A percentile compares a stretch with the other conserved stretches of the same genome.
Evolutionary conservation across 1,140 invertebrate species (phyloP).

Genomic region (Chironomus striatipennis): DNA sequence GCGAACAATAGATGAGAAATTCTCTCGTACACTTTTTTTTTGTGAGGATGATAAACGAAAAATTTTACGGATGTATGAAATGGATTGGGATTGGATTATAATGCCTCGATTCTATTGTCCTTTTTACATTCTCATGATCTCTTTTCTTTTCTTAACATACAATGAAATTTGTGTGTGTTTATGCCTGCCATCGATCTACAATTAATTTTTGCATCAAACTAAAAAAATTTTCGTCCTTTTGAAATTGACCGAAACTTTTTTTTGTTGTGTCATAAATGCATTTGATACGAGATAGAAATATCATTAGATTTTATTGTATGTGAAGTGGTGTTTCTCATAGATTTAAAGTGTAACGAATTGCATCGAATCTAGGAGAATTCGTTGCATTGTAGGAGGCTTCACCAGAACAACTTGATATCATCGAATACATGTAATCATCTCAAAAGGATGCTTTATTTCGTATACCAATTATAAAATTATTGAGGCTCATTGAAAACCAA

Average conservation of each 20-base stretch:
- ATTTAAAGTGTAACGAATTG: neutral
- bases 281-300: neutral
- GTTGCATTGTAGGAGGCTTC: neutral
- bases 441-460: neutral
- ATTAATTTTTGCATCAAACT: constrained; percentile 8
- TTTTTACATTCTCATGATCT: constrained; percentile 4
- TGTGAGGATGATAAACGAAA: constrained; percentile 20
- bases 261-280: neutral
- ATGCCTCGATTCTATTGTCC: neutral
- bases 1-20: neutral
- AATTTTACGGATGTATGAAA: constrained; percentile 14
- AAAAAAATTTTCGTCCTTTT: neutral
- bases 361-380: neutral
- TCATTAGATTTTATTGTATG: neutral
- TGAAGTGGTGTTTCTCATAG: too few species aligned
- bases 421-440: neutral
- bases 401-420: neutral
- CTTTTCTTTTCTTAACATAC: neutral
- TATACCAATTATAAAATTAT: too few species aligned
- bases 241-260: neutral
- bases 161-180: neutral
- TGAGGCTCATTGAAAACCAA: too few species aligned
- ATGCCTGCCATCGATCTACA: neutral
- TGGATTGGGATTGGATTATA: neutral
- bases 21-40: neutral